Evolutionary conservation across 2,113 vertebrate species (phyloP), one percentile per base, ranked within the genome.

Genomic region (Myxocyprinus asiaticus): DNA sequence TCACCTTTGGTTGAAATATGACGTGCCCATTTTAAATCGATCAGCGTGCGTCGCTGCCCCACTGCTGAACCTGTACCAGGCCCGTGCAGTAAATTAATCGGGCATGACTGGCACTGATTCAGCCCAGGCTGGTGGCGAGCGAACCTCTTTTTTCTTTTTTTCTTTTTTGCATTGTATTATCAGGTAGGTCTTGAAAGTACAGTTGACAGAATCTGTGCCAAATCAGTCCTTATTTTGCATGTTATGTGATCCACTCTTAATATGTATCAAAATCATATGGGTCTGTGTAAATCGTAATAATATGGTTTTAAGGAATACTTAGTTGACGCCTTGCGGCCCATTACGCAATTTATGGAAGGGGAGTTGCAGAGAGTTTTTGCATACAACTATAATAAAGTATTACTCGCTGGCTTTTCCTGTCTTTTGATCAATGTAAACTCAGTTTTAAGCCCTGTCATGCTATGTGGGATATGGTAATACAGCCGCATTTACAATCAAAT

Each of bases 11-110:
- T 51, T 78, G 50, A 56, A 33, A 33, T 33, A 77, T 59, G 63
- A 66, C 76, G 53, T 82, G 81, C 22, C 81, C 55, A 68, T 73
- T 82, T 82, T 67, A 48, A 51, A 7, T 33, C 50, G 42, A 22
- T 9, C 77, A 44, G 55, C 17, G 47, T 61, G 22, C 22, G 22
- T 51, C 14, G 72, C 64, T 55, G 4, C 6, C 33, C 10, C 63
- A 22, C 17, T 9, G 43, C 22, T 51, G 9, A 42, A 45, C 14
- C 55, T 47, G 43, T 33, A 33, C 1, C 22, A 33, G 22, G 22
- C 22, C 33, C 17, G 22, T 53, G 62, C 44, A 53, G 14, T 66
- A 15, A 6, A 9, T 55, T 22, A 5, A 6, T 7, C 9, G 6
- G 47, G 11, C 22, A 10, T 42, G 42, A 6, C 22, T 55, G 7